Base-by-base conservation (phyloP, 2,113 vertebrate genomes). In the Trichechus manatus region DNA sequence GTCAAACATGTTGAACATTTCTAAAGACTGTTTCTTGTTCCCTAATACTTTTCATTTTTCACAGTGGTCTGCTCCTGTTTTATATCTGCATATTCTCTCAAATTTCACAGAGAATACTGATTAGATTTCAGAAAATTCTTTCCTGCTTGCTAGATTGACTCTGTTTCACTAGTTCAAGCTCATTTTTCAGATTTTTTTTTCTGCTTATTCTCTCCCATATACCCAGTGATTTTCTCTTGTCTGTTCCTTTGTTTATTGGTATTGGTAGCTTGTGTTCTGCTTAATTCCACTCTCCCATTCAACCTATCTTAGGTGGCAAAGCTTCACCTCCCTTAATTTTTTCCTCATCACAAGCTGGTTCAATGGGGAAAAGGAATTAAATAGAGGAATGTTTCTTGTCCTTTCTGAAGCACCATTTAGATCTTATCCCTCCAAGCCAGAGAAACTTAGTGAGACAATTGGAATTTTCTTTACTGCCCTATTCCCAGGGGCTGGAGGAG, bases 1-100 rank as follows among this genome's bases (percentile, higher is more conserved):
- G 42, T 86, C 91, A 80, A 20, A 85, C 56, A 44, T 56, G 29
- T 75, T 93, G 68, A 80, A 53, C 80, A 80, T 80, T 79, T 91
- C 74, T 70, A 86, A 44, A 31, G n/a, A n/a, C 42, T 50, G 3
- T 39, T 87, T 59, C 31, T 79, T 56, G n/a, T 68, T 87, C 29
- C 42, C 20, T 74, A 72, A 36, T n/a, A 53, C 17, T 94, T 94
- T 89, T 36, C 53, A 42, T 77, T 88, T 87, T 89, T 47, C n/a
- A 72, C 9, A 84, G 23, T 75, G 36, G 29, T 13, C 29, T 53
- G 33, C 31, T 79, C 59, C 23, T 64, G 31, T n/a, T 47, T 78
- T 36, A 47, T 53, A 85, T 72, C 27, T 88, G 70, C 29, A 53
- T 94, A 84, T 70, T 72, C 10, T 92, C 63, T 89, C 63, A 66